Evolutionary conservation across 2,797 vertebrate genomes (phyloP), one percentile per base, ranked within the genome.

Genomic region (Chrosomus eos): DNA sequence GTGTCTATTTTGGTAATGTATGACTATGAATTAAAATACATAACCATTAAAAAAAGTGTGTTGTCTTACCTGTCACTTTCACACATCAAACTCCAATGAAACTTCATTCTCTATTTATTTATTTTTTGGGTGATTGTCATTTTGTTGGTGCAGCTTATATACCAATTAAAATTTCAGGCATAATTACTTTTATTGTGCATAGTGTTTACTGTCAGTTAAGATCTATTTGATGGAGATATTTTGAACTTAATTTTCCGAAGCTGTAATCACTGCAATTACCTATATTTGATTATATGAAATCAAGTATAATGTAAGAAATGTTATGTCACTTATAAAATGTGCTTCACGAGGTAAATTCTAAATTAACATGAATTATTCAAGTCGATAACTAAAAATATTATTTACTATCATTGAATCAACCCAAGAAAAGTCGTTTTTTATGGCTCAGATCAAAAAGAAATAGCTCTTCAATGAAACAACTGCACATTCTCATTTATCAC

Each of bases 201-300:
- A 43, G n/a, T 40, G 45, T 83, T 26, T 53, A 83, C 62, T 66
- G 72, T 55, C 62, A 76, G 31, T 40, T 53, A 76, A 75, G 18
- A 16, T 33, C 58, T 76, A 38, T 53, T 62, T 55, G 81, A 31
- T 73, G 38, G 58, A 53, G n/a, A 84, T 26, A 45, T 84, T 77
- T 70, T 31, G 3, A 51, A 83, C 33, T 40, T 31, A 2, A 33
- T 74, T 74, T 28, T 76, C 72, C 36, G 43, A 18, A 67, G 60
- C 11, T 3, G 19, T 51, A 48, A 74, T 73, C 81, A 38, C 28
- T 48, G 9, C 23, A 48, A 31, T 64, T 82, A 62, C 31, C 11
- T 45, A 72, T 73, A 10, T 82, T 64, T 73, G 21, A 73, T 48
- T 74, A 64, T 48, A 73, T 64, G 14, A 8, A 82, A 74, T 38